A percentile compares a stretch with the other conserved stretches of the same genome.
Evolutionary conservation across 53 echinoderm and acorn worm species (phyloP).

Genomic region (Holothuria scabra): DNA sequence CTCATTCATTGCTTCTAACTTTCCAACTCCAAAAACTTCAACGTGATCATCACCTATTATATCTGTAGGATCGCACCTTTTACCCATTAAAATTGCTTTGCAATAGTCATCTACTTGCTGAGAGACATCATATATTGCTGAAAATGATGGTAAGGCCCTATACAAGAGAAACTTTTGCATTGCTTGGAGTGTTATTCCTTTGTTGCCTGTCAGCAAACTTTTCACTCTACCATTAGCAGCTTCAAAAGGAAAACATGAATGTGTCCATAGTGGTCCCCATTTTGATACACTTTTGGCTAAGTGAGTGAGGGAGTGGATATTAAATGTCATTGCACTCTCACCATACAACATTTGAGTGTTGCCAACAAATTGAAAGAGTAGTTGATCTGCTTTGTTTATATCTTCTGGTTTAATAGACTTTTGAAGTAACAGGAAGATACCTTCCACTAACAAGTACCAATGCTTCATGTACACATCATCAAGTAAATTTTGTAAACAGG

Average conservation of each 20-base stretch:
- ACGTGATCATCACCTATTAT: too few relatives aligned
- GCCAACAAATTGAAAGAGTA: conserved; percentile 57
- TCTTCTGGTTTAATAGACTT: conserved; percentile 56
- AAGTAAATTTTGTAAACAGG: neutral
- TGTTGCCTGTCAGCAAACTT: conserved; percentile 1
- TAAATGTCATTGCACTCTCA: conserved; percentile 48
- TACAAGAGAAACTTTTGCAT: too few relatives aligned
- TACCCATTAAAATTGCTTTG: too few relatives aligned
- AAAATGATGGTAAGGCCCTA: too few relatives aligned
- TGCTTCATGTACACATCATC: conserved; percentile 31
- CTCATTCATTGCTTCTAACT: too few relatives aligned
- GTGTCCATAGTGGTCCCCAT: conserved; percentile 67
- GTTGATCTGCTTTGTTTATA: conserved; percentile 37
- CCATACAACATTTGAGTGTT: conserved; percentile 59
- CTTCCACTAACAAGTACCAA: conserved; percentile 44
- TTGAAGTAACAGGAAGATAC: conserved; percentile 51
- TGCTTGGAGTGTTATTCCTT: too few relatives aligned
- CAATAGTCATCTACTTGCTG: too few relatives aligned
- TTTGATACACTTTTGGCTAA: conserved; percentile 40
- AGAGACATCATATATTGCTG: too few relatives aligned
- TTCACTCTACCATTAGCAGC: conserved; percentile 58
- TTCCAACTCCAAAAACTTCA: too few relatives aligned
- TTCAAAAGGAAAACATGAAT: conserved; percentile 77
- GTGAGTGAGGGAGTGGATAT: conserved; percentile 66
- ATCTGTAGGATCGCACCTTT: too few relatives aligned